phyloP scores from a whole-genome alignment of 2,797 vertebrate species.

The Sandelia bainsii region DNA sequence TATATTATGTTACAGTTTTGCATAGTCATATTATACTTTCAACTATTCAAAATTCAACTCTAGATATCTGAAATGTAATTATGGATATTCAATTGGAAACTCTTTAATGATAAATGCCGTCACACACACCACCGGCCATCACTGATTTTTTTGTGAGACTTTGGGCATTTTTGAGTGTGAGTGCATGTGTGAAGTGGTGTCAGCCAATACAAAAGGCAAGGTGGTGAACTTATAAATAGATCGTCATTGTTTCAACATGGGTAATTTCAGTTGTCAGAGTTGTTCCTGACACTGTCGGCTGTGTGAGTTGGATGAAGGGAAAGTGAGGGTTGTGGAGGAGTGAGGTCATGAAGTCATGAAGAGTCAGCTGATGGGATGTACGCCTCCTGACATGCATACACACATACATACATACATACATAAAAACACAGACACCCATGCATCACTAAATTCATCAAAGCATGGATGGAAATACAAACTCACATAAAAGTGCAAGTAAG shows the following conservation, averaged over 20 bases:
- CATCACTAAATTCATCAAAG: conserved; percentile 20
- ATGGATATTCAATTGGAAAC: too few species aligned
- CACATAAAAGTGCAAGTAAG: conserved; percentile 1
- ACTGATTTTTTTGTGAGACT: conserved; percentile 16
- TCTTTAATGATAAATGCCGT: too few species aligned
- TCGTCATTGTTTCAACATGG: conserved; percentile 78
- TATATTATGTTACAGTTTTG: too few species aligned
- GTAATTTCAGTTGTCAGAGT: conserved; percentile 78
- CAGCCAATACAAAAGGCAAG: conserved; percentile 71
- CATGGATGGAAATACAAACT: conserved; percentile 17
- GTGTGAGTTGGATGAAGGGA: conserved; percentile 30
- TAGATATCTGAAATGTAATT: too few species aligned
- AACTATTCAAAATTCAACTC: too few species aligned
- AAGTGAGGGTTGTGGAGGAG: conserved; percentile 36
- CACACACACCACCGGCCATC: conserved; percentile 38
- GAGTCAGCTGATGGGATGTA: conserved; percentile 82
- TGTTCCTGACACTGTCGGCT: conserved; percentile 68
- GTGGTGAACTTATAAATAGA: conserved; percentile 79
- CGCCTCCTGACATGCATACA: conserved; percentile 25
- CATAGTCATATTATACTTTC: too few species aligned
- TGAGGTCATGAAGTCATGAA: conserved; percentile 84
- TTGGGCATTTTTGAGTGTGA: background rate
- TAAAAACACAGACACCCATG: background rate
- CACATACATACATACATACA: conserved; percentile 8
- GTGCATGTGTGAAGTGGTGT: conserved; percentile 39